A percentile compares a stretch with the other conserved stretches of the same genome.
phyloP scores from a whole-genome alignment of 2,797 vertebrate genomes.

The Sphenodon punctatus region DNA sequence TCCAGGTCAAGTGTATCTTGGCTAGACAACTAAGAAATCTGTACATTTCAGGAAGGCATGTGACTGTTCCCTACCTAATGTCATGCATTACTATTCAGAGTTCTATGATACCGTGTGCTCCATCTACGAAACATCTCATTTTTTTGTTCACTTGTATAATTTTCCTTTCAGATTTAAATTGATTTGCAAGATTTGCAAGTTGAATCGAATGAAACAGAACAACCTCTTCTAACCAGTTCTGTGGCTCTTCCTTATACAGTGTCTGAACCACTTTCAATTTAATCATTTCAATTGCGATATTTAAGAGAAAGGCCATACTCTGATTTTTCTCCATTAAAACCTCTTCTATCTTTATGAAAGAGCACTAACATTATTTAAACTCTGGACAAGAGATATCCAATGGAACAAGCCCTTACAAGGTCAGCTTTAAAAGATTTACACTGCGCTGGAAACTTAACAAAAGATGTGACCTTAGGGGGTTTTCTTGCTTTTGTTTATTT shows the following conservation, averaged over 20 bases:
- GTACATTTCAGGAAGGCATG: background rate
- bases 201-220: background rate
- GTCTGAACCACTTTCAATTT: background rate
- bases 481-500: no score
- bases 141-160: background rate
- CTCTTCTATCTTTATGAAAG: constrained; percentile 4
- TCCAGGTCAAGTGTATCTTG: background rate
- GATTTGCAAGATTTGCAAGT: background rate
- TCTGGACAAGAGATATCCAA: background rate
- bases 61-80: background rate
- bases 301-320: background rate
- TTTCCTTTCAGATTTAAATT: background rate
- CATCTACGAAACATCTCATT: background rate
- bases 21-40: background rate
- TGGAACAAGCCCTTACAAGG: background rate
- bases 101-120: background rate
- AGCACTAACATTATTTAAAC: constrained; percentile 25
- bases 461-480: background rate
- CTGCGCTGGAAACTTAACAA: background rate
- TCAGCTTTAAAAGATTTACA: background rate
- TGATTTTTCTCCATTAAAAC: background rate
- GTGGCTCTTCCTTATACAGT: background rate
- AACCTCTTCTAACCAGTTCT: background rate
- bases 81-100: background rate
- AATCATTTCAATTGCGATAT: background rate